Conservation (phyloP, 1,140 invertebrate species). For the Nomia melanderi region DNA sequence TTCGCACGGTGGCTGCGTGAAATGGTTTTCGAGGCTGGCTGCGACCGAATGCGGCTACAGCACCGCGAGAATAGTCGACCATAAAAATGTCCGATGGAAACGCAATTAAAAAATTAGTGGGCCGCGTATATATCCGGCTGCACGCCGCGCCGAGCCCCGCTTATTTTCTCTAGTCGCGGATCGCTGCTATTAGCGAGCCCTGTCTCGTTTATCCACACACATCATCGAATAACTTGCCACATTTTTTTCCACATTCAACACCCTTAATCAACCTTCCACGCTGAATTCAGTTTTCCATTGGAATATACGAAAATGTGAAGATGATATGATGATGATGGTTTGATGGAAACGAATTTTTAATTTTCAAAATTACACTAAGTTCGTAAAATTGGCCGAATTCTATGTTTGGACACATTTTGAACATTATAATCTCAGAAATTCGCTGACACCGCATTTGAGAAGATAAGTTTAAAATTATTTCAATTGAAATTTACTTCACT, state of each 20-base stretch:
- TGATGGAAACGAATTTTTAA: too few relatives aligned
- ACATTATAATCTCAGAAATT: too few relatives aligned
- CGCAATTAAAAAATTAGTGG: conserved; percentile 68
- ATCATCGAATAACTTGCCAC: conserved; percentile 14
- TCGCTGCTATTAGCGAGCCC: conserved; percentile 49
- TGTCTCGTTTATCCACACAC: conserved; percentile 37
- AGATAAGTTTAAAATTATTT: too few relatives aligned
- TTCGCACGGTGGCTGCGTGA: conserved; percentile 9
- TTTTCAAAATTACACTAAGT: too few relatives aligned
- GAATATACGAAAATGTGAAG: too few relatives aligned
- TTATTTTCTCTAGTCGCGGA: conserved; percentile 53
- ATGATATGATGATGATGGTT: too few relatives aligned
- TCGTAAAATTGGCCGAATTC: too few relatives aligned
- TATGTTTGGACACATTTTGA: too few relatives aligned
- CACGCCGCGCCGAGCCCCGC: conserved; percentile 15
- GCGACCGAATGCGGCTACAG: conserved; percentile 43
- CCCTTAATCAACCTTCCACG: not conserved
- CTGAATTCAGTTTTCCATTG: too few relatives aligned
- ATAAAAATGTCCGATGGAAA: conserved; percentile 68
- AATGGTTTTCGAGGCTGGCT: conserved; percentile 23
- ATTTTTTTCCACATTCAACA: not conserved
- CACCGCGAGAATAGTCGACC: conserved; percentile 56
- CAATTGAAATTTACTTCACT: too few relatives aligned
- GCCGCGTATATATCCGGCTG: conserved; percentile 51
- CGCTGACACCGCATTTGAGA: too few relatives aligned